Conservation (phyloP, 2,888 invertebrate species). For the Lypha dubia region DNA sequence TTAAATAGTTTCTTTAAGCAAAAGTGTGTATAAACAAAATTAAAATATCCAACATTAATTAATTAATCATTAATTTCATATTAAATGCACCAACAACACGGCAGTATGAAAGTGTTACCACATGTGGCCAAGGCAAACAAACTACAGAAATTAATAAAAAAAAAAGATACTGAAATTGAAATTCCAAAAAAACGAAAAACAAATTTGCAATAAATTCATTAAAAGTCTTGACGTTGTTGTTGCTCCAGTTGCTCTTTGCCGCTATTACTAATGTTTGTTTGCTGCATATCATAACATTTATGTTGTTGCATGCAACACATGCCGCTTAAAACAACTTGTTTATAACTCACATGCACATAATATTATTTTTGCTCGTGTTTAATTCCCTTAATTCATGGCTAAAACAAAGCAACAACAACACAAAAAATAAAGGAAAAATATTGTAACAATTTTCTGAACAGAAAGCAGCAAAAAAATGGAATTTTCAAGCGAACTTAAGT, state of each 20-base stretch:
- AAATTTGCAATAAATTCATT: slow-evolving; percentile 53
- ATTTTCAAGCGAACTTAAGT: slow-evolving; percentile 66
- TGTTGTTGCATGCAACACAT: slow-evolving; percentile 54
- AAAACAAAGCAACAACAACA: slow-evolving; percentile 47
- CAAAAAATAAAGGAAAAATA: no score
- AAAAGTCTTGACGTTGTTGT: slow-evolving; percentile 14
- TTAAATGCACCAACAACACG: slow-evolving; percentile 20
- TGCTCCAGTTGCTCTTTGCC: neutral
- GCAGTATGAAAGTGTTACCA: slow-evolving; percentile 15
- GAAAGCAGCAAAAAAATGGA: slow-evolving; percentile 35
- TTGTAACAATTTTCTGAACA: slow-evolving; percentile 39
- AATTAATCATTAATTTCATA: slow-evolving; percentile 28
- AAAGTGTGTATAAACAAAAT: no score
- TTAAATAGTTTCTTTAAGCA: neutral
- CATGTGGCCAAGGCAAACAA: slow-evolving; percentile 17
- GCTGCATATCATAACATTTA: slow-evolving; percentile 46
- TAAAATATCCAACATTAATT: neutral
- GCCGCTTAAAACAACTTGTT: slow-evolving; percentile 27
- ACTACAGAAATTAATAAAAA: neutral
- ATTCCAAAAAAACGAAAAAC: neutral
- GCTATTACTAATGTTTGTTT: slow-evolving; percentile 22
- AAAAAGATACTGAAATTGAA: neutral
- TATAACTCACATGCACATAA: neutral
- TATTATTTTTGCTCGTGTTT: slow-evolving; percentile 1
- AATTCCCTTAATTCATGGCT: slow-evolving; percentile 31